Conservation (phyloP, 2,888 invertebrate genomes). For the Girardia tigrina region DNA sequence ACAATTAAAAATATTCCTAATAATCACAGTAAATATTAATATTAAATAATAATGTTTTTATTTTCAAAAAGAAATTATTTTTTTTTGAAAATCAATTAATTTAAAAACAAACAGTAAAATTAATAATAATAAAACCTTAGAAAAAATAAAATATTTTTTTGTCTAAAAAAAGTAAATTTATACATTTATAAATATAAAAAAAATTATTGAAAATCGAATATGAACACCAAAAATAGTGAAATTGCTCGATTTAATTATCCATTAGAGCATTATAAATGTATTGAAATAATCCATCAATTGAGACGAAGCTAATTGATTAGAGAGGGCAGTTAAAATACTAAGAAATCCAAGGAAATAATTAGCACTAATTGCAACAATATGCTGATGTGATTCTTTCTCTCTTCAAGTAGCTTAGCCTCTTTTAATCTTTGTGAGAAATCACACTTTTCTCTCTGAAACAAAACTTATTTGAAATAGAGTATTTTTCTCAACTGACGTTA, state of each 20-base stretch:
- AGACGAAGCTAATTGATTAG: slow-evolving; percentile 17
- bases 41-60: no score
- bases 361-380: slow-evolving; percentile 23
- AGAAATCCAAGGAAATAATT: slow-evolving; percentile 23
- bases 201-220: not conserved
- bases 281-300: slow-evolving; percentile 23
- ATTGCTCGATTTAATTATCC: slow-evolving; percentile 19
- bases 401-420: slow-evolving; percentile 23
- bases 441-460: slow-evolving; percentile 20
- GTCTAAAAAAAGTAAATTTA: no score
- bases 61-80: no score
- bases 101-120: no score
- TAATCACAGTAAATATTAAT: no score
- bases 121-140: no score
- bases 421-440: slow-evolving; percentile 23
- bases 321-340: slow-evolving; percentile 23
- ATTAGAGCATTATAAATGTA: slow-evolving; percentile 20
- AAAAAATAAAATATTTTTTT: no score
- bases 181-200: no score
- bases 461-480: slow-evolving; percentile 20
- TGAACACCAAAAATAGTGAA: slow-evolving; percentile 1
- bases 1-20: no score
- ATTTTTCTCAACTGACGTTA: slow-evolving; percentile 18
- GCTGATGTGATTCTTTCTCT: slow-evolving; percentile 18
- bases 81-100: no score